Percentiles rank a stretch among this genome's conserved stretches.
These are phyloP conservation scores for Gerris buenoi DNA, from an alignment of 1,140 invertebrate genomes.

Conservation along the genomic window DNA sequence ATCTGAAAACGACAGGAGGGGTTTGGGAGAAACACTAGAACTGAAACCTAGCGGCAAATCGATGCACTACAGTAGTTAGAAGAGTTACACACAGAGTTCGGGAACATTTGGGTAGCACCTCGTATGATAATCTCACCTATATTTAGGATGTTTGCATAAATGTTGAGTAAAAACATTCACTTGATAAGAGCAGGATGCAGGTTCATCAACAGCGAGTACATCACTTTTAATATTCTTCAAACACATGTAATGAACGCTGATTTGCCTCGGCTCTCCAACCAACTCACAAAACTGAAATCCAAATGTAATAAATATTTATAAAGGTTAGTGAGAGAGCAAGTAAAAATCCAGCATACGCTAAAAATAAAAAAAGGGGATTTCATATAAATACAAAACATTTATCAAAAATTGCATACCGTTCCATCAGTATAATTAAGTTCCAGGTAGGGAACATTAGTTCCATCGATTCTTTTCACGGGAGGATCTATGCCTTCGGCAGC, in stretches of 20 bases:
- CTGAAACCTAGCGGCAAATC: too few relatives aligned
- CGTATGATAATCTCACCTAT: constrained; percentile 51
- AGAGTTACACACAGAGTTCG: too few relatives aligned
- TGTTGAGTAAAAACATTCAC: constrained; percentile 68
- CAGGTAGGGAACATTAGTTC: constrained; percentile 64
- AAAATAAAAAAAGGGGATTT: too few relatives aligned
- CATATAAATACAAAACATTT: too few relatives aligned
- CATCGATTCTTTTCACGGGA: constrained; percentile 53
- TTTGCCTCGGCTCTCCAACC: constrained; percentile 61
- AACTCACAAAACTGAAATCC: constrained; percentile 58
- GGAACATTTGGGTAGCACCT: too few relatives aligned
- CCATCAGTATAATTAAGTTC: constrained; percentile 63
- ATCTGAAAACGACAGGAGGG: too few relatives aligned
- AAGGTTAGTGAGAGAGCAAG: too few relatives aligned
- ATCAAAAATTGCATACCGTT: too few relatives aligned
- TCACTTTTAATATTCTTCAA: constrained; percentile 75
- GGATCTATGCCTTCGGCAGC: constrained; percentile 13
- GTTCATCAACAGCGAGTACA: constrained; percentile 83
- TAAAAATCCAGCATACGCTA: too few relatives aligned
- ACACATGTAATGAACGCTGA: constrained; percentile 70
- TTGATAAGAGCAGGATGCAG: constrained; percentile 86
- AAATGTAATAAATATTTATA: too few relatives aligned
- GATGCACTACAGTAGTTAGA: too few relatives aligned
- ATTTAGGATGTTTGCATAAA: constrained; percentile 77
- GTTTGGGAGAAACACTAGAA: too few relatives aligned